Base-by-base conservation (phyloP, 2,888 invertebrate species). In the Agrypnus murinus region DNA sequence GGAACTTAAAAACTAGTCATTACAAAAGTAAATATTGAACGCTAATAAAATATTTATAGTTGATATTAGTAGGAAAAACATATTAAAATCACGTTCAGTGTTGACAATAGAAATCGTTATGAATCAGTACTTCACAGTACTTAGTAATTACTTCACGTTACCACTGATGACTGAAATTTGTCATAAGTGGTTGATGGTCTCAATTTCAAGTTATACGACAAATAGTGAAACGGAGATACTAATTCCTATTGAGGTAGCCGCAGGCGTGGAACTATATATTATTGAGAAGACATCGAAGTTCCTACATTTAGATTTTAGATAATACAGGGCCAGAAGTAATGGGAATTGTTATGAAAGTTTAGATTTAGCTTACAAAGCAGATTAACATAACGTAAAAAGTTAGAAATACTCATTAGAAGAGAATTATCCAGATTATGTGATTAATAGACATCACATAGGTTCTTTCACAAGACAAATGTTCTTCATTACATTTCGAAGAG, bases 291-390 rank as follows among this genome's bases (percentile, higher is more conserved):
- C 50, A 50, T 55, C 55, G 15, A 55, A 55, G 55, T 55, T 55
- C 19, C 55, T 55, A 34, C 55, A 55, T 55, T 55, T 55, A 55
- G 55, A 55, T 55, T 36, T 55, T n/a, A 55, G 55, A 55, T 55
- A 55, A 55, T 36, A 17, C 55, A 36, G 17, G 36, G 19, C 36
- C 36, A 55, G 55, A 55, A 55, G 55, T 55, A 55, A 55, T 55
- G 55, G 55, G 55, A 34, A 19, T 55, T 55, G 34, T 36, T 36
- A 36, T 17, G 31, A n/a, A 55, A 55, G 32, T 55, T 55, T 36
- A 36, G 36, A 34, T 55, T 55, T 34, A 55, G 38, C 55, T 48
- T 48, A 48, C 31, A 48, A 17, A 19, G 48, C 36, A 55, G 38
- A 55, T 55, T 36, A 55, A 36, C 36, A 36, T 55, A 36, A 55